Evolutionary conservation across 2,113 vertebrate species (phyloP).

Genomic region (Cynocephalus volans): DNA sequence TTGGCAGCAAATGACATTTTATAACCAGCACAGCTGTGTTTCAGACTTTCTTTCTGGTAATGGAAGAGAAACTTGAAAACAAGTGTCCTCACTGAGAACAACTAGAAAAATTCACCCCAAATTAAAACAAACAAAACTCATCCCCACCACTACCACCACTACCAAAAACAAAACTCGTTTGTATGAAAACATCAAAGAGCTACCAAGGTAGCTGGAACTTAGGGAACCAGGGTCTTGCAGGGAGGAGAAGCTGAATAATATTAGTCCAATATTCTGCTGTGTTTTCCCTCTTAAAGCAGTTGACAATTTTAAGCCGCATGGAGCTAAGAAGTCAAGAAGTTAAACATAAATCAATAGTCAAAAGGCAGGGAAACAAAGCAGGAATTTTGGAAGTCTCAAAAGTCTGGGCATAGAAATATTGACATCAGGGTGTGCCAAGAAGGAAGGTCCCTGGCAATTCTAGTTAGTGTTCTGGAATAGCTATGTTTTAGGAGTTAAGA

Average conservation of each 20-base stretch:
- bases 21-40: slow-evolving; percentile 38
- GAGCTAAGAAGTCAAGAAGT: not conserved
- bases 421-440: not conserved
- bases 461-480: not conserved
- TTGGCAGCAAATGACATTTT: slow-evolving; percentile 25
- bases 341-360: not conserved
- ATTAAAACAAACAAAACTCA: not conserved
- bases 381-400: not conserved
- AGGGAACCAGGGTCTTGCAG: not conserved
- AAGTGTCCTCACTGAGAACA: not conserved
- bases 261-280: not conserved
- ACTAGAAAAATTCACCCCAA: not conserved
- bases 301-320: not conserved
- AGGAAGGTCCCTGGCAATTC: not conserved
- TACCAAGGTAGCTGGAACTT: not conserved
- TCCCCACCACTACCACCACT: not conserved
- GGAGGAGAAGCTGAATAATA: not conserved
- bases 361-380: not conserved
- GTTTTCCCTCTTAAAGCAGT: not conserved
- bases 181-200: not conserved
- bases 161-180: not conserved
- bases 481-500: not conserved
- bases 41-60: slow-evolving; percentile 16
- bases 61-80: slow-evolving; percentile 46
- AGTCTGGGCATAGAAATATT: not conserved